Base-by-base conservation (phyloP, 37 sponge, comb jelly and placozoan genomes). In the Mnemiopsis leidyi region DNA sequence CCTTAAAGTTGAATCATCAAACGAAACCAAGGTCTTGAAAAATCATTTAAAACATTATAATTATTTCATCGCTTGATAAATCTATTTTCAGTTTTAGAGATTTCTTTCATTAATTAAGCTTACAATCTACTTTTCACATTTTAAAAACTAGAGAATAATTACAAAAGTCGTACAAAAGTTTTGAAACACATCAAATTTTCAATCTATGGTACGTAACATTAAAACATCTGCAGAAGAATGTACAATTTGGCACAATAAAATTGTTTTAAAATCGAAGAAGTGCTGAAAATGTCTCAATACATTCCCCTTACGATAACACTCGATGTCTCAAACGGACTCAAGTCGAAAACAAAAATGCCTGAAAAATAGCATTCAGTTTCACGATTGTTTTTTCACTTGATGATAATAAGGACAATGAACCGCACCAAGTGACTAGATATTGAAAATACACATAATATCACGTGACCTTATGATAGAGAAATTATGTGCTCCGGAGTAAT, bases 131-230 rank as follows among this genome's bases (percentile, higher is more conserved):
- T 31, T 77, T 77, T 77, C 32, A 32, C 21, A 34, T 77, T 77
- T 77, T 77, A 77, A 77, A 77, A 77, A 77, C 79, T 77, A 13
- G 33, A 77, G 32, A 16, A 77, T 18, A 77, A 77, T 34, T 77
- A 77, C 32, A 77, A 77, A 77, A 77, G 32, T 77, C 32, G 79
- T 77, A 77, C 26, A 77, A 77, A 31, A 25, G 73, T 69, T 69
- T 25, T 69, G 73, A 69, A 48, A 48, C 61, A 48, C 61, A 48
- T 48, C 61, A 48, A 48, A 48, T 48, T 48, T 48, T 48, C 61
- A 48, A 5, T 48, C 61, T 13, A 48, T 18, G 61, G 61, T 48
- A 13, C 61, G n/a, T n/a, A n/a, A n/a, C n/a, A 18, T 48, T 48
- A 48, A 48, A 48, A 18, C 9, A 48, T 48, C 13, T 48, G 5